phyloP scores from a whole-genome alignment of 2,797 vertebrate genomes.

The Thalassophryne amazonica region DNA sequence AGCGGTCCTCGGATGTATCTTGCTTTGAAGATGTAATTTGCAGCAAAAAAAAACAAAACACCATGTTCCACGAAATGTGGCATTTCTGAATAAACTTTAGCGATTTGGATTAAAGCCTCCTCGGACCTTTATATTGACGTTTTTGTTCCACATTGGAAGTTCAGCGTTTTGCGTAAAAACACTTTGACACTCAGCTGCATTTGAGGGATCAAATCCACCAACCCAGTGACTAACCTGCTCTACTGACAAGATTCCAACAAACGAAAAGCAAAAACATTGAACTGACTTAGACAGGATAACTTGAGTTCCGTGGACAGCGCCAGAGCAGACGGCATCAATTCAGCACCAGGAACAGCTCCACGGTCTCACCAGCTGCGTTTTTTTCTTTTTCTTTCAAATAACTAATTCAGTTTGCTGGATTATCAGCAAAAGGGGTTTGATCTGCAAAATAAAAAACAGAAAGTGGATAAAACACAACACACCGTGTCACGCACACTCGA shows the following conservation, averaged over 20 bases:
- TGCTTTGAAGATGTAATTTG: too few relatives aligned
- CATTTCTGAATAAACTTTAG: too few relatives aligned
- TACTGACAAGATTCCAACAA: not conserved
- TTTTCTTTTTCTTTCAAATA: slow-evolving; percentile 1
- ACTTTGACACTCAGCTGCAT: too few relatives aligned
- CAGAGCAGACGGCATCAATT: not conserved
- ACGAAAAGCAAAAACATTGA: not conserved
- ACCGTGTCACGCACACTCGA: slow-evolving; percentile 24
- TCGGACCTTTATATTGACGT: too few relatives aligned
- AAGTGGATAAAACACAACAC: slow-evolving; percentile 17
- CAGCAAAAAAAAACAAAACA: not conserved
- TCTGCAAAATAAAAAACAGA: not conserved
- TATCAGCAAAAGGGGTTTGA: slow-evolving; percentile 5
- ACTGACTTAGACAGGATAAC: not conserved
- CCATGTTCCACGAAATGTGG: too few relatives aligned
- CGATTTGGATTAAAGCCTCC: too few relatives aligned
- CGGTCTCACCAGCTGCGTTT: slow-evolving; percentile 1
- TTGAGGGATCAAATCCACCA: too few relatives aligned
- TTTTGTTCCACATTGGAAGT: too few relatives aligned
- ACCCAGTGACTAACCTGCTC: not conserved
- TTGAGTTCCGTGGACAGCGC: slow-evolving; percentile 39
- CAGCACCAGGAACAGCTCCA: slow-evolving; percentile 29
- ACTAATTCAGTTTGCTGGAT: not conserved
- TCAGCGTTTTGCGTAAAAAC: too few relatives aligned
- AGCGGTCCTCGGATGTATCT: not conserved